These are phyloP conservation scores for Pocillopora meandrina DNA, from an alignment of 92 coral and sea anemone species.

Conservation along the genomic window DNA sequence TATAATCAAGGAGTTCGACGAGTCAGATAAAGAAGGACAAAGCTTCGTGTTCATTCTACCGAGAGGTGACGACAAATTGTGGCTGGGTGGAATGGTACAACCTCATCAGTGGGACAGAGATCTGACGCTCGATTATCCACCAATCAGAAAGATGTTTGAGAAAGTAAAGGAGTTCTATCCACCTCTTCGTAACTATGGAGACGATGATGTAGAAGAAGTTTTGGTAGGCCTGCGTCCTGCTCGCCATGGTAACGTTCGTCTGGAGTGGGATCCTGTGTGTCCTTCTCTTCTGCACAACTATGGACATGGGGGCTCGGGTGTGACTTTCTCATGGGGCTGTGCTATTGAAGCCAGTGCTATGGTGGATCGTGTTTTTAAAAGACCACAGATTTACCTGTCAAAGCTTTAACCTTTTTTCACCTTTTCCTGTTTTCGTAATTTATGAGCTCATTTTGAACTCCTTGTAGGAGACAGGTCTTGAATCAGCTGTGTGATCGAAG, in stretches of 20 bases:
- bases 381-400: constrained; percentile 34
- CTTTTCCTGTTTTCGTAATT: background rate
- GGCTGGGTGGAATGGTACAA: constrained; percentile 36
- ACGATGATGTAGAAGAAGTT: constrained; percentile 30
- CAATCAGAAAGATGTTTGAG: constrained; percentile 35
- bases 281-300: constrained; percentile 47
- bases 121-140: constrained; percentile 23
- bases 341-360: constrained; percentile 42
- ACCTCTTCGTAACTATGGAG: constrained; percentile 28
- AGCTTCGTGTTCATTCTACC: constrained; percentile 36
- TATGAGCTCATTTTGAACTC: no score
- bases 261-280: constrained; percentile 47
- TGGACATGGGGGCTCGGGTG: constrained; percentile 49
- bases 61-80: constrained; percentile 35
- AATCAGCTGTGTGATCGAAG: no score
- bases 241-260: constrained; percentile 35
- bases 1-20: constrained; percentile 15
- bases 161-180: constrained; percentile 33
- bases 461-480: no score
- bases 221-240: constrained; percentile 39
- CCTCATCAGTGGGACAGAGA: constrained; percentile 41
- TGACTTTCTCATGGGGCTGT: constrained; percentile 59
- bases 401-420: background rate
- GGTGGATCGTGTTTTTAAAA: constrained; percentile 30
- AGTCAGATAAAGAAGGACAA: constrained; percentile 32